Percentiles rank a stretch among this genome's conserved stretches.
Evolutionary conservation across 2,888 invertebrate genomes (phyloP).

Genomic region (Apamea sordens): DNA sequence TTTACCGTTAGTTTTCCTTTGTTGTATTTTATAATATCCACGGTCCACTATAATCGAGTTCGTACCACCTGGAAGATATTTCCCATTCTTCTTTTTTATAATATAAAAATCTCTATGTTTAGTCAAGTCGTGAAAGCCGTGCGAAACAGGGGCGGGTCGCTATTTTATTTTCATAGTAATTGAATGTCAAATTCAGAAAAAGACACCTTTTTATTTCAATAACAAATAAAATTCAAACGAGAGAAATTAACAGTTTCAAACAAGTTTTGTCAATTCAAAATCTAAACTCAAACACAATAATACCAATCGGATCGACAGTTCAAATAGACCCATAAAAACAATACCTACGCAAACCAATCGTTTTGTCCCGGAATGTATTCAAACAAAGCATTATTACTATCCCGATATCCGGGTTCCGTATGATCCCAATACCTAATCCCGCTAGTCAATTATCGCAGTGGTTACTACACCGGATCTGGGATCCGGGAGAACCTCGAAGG

Average conservation of each 20-base stretch:
- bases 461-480: conserved; percentile 55
- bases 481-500: conserved; percentile 31
- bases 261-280: neutral
- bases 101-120: neutral
- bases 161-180: neutral
- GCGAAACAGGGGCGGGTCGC: neutral
- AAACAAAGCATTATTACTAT: conserved; percentile 64
- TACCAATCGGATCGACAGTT: conserved; percentile 11
- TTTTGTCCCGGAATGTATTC: conserved; percentile 46
- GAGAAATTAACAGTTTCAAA: neutral
- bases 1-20: too few species aligned
- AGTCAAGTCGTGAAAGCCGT: neutral
- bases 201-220: neutral
- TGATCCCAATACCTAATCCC: conserved; percentile 65
- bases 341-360: conserved; percentile 44
- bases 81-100: too few species aligned
- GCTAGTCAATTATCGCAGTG: conserved; percentile 71
- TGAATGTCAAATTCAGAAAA: neutral
- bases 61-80: too few species aligned
- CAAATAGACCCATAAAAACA: conserved; percentile 2
- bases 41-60: too few species aligned
- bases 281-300: conserved; percentile 4
- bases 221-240: neutral
- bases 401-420: conserved; percentile 60
- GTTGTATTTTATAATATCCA: too few species aligned